These are phyloP conservation scores for Pocota personata DNA, from an alignment of 2,888 invertebrate species.

Conservation along the genomic window DNA sequence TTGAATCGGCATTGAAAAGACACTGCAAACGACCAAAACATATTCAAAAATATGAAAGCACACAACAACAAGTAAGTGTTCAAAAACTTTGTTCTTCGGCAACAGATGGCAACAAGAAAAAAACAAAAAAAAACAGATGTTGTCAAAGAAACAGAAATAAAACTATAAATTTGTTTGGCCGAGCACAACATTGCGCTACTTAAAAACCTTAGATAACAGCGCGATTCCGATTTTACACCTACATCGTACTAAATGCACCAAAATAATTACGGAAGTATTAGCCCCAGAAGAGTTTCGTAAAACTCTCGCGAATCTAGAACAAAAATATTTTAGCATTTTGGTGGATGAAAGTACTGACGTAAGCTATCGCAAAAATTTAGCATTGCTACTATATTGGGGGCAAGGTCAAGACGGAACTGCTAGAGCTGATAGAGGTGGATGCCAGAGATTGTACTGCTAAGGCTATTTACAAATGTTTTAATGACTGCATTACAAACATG, in stretches of 20 bases:
- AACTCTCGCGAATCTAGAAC: not conserved
- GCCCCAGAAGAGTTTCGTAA: not conserved
- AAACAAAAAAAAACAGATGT: not conserved
- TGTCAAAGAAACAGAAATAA: not conserved
- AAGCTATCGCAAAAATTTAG: no score
- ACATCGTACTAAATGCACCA: not conserved
- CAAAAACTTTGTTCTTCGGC: no score
- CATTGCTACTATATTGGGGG: no score
- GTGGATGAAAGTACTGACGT: not conserved
- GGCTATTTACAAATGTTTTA: constrained; percentile 15
- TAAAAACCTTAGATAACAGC: not conserved
- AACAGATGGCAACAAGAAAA: no score
- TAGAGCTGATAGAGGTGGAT: constrained; percentile 16
- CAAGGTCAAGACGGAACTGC: not conserved
- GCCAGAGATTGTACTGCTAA: constrained; percentile 10
- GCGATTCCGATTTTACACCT: no score
- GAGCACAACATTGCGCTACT: not conserved
- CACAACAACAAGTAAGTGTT: not conserved
- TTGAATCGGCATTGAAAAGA: not conserved
- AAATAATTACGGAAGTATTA: not conserved
- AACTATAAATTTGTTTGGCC: not conserved
- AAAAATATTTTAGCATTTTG: not conserved
- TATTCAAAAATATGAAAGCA: not conserved
- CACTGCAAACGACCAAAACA: not conserved
- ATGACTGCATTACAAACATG: not conserved